Evolutionary conservation across 2,888 invertebrate species (phyloP).

Genomic region (Cerceris ruficornis): DNA sequence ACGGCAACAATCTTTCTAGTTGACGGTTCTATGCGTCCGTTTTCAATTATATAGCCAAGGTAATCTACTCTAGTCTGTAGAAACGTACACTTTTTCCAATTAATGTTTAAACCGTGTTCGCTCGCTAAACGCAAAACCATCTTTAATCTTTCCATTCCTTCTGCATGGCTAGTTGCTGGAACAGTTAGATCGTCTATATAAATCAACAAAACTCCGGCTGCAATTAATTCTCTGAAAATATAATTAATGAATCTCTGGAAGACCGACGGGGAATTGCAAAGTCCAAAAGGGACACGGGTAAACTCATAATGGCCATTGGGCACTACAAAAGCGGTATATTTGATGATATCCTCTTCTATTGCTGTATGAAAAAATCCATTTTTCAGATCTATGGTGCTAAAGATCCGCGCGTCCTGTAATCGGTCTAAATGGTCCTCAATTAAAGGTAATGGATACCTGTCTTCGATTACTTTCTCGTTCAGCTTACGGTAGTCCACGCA

Average conservation of each 20-base stretch:
- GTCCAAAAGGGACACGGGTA: constrained; percentile 63
- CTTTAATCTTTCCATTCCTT: background rate
- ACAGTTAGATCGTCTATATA: constrained; percentile 23
- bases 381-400: constrained; percentile 27
- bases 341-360: constrained; percentile 54
- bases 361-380: constrained; percentile 69
- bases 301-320: constrained; percentile 64
- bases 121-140: background rate
- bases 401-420: background rate
- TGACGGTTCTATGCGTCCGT: constrained; percentile 5
- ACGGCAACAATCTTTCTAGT: constrained; percentile 51
- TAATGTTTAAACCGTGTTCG: constrained; percentile 3
- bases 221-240: background rate
- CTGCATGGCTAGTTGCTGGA: background rate
- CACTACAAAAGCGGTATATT: constrained; percentile 67
- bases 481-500: constrained; percentile 7
- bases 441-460: constrained; percentile 2
- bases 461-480: constrained; percentile 6
- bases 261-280: constrained; percentile 42
- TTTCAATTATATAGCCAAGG: constrained; percentile 16
- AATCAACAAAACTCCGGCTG: background rate
- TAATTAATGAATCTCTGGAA: constrained; percentile 1
- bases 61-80: constrained; percentile 17
- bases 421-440: constrained; percentile 15
- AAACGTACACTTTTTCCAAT: constrained; percentile 21